Evolutionary conservation across 1,140 invertebrate genomes (phyloP).

Genomic region (Drosophila lacertosa): DNA sequence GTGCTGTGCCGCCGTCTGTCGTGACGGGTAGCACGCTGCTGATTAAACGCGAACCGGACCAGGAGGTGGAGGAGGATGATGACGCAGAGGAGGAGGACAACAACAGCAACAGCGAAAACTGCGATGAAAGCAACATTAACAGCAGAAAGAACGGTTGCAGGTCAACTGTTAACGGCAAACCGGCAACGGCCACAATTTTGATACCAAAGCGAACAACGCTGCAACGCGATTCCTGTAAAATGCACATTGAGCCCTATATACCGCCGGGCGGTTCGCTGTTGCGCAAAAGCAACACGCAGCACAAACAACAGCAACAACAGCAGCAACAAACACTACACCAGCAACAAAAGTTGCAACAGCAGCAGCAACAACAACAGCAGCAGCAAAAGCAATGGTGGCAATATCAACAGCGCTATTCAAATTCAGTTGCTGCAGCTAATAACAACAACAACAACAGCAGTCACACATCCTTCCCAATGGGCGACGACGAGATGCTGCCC

Average conservation of each 20-base stretch:
- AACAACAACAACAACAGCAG: conserved; percentile 29
- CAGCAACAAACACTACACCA: conserved; percentile 18
- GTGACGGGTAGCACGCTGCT: conserved; percentile 35
- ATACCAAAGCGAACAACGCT: conserved; percentile 8
- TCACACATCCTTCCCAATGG: neutral
- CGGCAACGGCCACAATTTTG: conserved; percentile 5
- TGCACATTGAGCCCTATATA: conserved; percentile 53
- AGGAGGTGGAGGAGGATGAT: conserved; percentile 20
- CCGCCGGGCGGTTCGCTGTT: conserved; percentile 74
- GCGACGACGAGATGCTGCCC: neutral
- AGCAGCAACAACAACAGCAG: neutral
- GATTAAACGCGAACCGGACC: conserved; percentile 44
- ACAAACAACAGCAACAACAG: conserved; percentile 21
- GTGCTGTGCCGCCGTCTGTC: conserved; percentile 48
- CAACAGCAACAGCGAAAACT: conserved; percentile 32
- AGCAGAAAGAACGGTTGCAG: conserved; percentile 3
- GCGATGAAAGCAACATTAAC: neutral
- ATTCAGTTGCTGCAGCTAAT: too few species aligned
- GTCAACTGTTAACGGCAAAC: conserved; percentile 5
- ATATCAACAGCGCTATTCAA: conserved; percentile 22
- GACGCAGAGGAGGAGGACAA: conserved; percentile 2
- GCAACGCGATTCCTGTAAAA: neutral
- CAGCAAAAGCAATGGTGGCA: neutral
- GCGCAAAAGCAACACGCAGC: conserved; percentile 57
- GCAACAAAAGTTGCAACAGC: conserved; percentile 2